Percentiles rank a stretch among this genome's conserved stretches.
phyloP scores from a whole-genome alignment of 2,113 vertebrate species.

The Albula glossodonta region DNA sequence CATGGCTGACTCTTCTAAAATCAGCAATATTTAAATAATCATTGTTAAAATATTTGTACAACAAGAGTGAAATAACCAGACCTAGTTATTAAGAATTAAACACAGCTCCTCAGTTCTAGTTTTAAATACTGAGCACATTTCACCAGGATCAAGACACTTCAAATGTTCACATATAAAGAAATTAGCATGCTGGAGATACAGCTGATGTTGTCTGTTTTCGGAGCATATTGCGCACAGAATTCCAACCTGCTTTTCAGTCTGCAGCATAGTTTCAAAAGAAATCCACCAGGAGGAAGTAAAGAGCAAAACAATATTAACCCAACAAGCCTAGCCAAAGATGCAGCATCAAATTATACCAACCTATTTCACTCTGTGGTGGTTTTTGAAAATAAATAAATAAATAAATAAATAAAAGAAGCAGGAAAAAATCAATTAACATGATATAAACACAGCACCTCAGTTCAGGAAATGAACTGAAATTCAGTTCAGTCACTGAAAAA shows the following conservation, averaged over 20 bases:
- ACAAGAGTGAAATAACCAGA: background rate
- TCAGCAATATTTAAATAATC: background rate
- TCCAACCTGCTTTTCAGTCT: background rate
- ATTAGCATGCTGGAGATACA: constrained; percentile 34
- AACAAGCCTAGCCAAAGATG: background rate
- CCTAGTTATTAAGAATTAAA: constrained; percentile 22
- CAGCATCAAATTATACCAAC: too few species aligned
- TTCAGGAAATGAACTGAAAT: too few species aligned
- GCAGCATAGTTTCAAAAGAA: background rate
- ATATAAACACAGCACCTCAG: too few species aligned
- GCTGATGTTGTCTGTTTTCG: background rate
- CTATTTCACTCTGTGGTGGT: too few species aligned
- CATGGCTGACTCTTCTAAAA: background rate
- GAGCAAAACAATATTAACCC: background rate
- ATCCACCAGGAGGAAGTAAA: background rate
- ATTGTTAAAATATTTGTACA: background rate
- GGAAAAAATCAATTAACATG: background rate
- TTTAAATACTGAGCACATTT: constrained; percentile 51
- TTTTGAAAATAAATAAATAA: background rate
- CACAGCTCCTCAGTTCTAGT: constrained; percentile 14
- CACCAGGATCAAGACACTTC: constrained; percentile 49
- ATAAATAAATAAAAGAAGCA: background rate
- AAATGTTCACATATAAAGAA: constrained; percentile 43
- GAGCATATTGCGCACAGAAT: background rate
- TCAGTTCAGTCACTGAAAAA: too few species aligned